Base-by-base conservation (phyloP, 2,113 vertebrate species). In the Mormyrus lacerda region DNA sequence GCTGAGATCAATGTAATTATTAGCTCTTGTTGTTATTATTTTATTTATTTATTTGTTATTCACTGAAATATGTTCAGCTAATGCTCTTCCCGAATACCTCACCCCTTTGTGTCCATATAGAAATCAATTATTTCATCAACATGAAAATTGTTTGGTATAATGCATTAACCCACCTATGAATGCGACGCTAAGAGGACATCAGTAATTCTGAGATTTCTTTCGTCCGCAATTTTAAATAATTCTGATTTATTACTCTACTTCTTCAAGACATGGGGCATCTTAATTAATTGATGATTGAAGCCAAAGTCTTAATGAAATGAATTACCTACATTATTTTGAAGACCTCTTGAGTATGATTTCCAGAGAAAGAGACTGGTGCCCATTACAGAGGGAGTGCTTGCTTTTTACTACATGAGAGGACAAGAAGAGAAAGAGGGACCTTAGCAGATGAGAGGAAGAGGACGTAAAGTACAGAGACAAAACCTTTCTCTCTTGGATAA, bases 1-100 rank as follows among this genome's bases (percentile, higher is more conserved):
- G 69, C 44, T 42, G 48, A 44, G n/a, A 39, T 88, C 45, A 53
- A 44, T 51, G 65, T 53, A 79, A 88, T 88, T 88, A 82, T 82
- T 79, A 82, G 69, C 61, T 88, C 87, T 88, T 53, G 65, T 51
- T 65, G 17, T 87, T 61, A 39, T 87, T 87, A 11, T 69, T 47
- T 61, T 45, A 35, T 88, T 35, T 58, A 27, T 84, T 85, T 86
- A 15, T 58, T 87, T 61, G 53, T 65, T 87, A 61, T 65, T 44
- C 21, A 24, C 61, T 27, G 87, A 88, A 88, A 87, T 65, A 87
- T 17, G 51, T 87, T 53, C 9, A 27, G 17, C 85, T 87, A 39
- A 87, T 87, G 85, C 27, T 50, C 8, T 42, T 17, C 31, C 35
- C 47, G 31, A 86, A 87, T 39, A 87, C 55, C 7, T 8, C n/a